These are phyloP conservation scores for Brachionus sp. DNA, from an alignment of 1,140 invertebrate species.

Conservation along the genomic window DNA sequence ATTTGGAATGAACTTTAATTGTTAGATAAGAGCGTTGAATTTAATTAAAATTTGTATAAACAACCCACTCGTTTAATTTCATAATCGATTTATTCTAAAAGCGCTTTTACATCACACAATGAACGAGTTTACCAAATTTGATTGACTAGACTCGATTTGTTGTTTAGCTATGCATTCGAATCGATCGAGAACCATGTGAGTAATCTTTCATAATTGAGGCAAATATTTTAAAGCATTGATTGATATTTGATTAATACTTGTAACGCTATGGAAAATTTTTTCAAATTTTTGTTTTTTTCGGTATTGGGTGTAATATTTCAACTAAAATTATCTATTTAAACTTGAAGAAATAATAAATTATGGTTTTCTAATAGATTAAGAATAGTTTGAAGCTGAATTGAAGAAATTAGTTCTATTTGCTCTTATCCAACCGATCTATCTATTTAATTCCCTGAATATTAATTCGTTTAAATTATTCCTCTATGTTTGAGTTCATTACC, in stretches of 20 bases:
- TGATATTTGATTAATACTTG: conserved; percentile 41
- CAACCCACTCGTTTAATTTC: neutral
- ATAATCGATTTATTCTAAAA: neutral
- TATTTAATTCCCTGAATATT: conserved; percentile 4
- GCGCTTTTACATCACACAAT: neutral
- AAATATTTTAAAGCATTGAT: neutral
- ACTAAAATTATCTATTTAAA: neutral
- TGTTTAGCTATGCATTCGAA: neutral
- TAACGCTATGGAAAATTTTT: neutral
- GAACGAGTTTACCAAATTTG: neutral
- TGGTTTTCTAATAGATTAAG: neutral
- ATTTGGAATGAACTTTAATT: neutral
- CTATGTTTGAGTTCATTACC: neutral
- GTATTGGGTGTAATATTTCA: conserved; percentile 34
- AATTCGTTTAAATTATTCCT: neutral
- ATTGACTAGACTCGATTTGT: neutral
- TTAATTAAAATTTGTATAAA: conserved; percentile 7
- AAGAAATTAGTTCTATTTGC: neutral
- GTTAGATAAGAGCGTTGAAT: neutral
- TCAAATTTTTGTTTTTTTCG: neutral
- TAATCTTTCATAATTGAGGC: neutral
- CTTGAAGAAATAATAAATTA: neutral
- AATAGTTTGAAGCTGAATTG: neutral
- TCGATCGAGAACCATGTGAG: neutral
- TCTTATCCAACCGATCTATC: neutral